Base-by-base conservation (phyloP, 2,888 invertebrate genomes). In the Hydroisotoma schaefferi region DNA sequence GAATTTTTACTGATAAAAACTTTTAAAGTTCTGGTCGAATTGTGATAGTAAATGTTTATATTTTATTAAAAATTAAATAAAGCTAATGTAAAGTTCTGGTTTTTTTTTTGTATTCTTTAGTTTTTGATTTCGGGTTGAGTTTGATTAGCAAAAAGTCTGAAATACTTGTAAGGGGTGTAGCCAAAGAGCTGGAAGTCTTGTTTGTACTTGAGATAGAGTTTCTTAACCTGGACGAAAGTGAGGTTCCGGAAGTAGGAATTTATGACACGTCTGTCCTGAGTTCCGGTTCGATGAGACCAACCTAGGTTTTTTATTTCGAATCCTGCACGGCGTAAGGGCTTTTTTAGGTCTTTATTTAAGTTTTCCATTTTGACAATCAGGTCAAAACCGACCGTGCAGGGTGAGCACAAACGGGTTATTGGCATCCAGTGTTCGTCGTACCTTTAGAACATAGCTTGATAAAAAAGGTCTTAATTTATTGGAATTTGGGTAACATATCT, bases 371-470 rank as follows among this genome's bases (percentile, higher is more conserved):
- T 64, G 3, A 71, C 49, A 8, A 71, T 57, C 6, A 55, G 57
- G 43, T 68, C 61, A 51, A 55, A 71, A 12, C 57, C 49, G 22
- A 68, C 37, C 12, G 28, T 57, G 28, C 71, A 71, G 1, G 71
- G 71, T 8, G 69, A 63, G 38, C 71, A 71, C 8, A 71, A 55
- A 2, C 60, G 47, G 4, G 61, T 60, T 5, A 69, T 67, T 0
- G 71, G 69, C 66, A 66, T 68, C 71, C 71, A 71, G 49, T 71
- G 71, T 29, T 71, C 69, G 43, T 71, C 71, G 26, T 57, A 67
- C 52, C 70, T 70, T 27, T 28, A 51, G 55, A 43, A n/a, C n/a
- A n/a, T n/a, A n/a, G n/a, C n/a, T n/a, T 43, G 18, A 6, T 18
- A 43, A 43, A 15, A 15, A 15, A 33, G 15, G 18, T 43, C 18